These are phyloP conservation scores for Pseudonaja textilis DNA, from an alignment of 2,113 vertebrate species.

Conservation along the genomic window DNA sequence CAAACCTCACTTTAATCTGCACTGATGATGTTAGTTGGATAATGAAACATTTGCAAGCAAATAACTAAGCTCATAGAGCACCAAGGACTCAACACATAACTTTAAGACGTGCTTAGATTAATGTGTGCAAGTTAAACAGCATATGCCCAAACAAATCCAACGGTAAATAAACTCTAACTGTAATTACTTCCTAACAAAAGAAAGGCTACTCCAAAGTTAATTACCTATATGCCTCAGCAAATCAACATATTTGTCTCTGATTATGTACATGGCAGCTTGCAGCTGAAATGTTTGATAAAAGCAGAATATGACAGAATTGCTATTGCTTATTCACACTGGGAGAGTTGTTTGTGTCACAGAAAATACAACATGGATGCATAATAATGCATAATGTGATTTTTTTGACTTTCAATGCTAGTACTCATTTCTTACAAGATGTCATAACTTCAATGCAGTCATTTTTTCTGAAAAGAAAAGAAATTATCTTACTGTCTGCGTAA, in stretches of 20 bases:
- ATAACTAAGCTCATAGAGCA: background rate
- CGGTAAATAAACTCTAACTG: background rate
- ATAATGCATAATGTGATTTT: background rate
- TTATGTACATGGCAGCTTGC: background rate
- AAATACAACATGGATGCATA: background rate
- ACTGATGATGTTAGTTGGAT: background rate
- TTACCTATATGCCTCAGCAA: background rate
- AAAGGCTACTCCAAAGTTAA: background rate
- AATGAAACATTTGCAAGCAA: background rate
- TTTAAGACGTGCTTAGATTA: background rate
- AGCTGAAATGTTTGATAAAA: background rate
- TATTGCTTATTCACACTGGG: background rate
- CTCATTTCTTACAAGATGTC: background rate
- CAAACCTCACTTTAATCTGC: background rate
- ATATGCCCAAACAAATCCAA: background rate
- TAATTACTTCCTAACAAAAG: background rate
- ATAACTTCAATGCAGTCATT: background rate
- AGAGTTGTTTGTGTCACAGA: background rate
- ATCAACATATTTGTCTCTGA: background rate
- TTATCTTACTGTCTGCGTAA: background rate
- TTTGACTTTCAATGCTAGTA: constrained; percentile 6
- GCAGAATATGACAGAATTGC: background rate
- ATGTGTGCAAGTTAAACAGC: background rate
- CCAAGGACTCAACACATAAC: background rate
- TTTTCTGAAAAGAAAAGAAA: constrained; percentile 33